phyloP scores from a whole-genome alignment of 1,140 invertebrate species.

The Anadara kagoshimensis region DNA sequence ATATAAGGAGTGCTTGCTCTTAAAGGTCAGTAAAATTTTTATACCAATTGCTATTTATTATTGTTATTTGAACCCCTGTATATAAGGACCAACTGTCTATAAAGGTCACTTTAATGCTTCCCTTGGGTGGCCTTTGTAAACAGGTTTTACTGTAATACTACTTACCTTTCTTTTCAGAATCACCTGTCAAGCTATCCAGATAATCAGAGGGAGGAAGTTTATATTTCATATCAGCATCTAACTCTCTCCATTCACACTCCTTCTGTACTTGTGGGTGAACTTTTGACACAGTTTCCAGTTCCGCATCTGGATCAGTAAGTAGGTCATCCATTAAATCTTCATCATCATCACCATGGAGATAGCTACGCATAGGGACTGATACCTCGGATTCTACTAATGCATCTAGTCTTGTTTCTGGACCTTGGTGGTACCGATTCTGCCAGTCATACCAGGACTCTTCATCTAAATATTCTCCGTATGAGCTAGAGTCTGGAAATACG shows the following conservation, averaged over 20 bases:
- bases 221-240: constrained; percentile 3
- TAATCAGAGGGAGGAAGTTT: too few relatives aligned
- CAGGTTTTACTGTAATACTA: too few relatives aligned
- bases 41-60: too few relatives aligned
- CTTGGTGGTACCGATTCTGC: constrained; percentile 59
- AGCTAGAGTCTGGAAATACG: constrained; percentile 59
- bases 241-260: constrained; percentile 22
- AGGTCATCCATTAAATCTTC: constrained; percentile 13
- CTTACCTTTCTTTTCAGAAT: too few relatives aligned
- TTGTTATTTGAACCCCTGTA: too few relatives aligned
- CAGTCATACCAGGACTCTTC: constrained; percentile 71
- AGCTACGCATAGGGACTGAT: constrained; percentile 11
- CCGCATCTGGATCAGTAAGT: constrained; percentile 42
- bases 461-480: constrained; percentile 68
- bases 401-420: constrained; percentile 38
- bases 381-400: constrained; percentile 35
- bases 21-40: too few relatives aligned
- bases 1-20: too few relatives aligned
- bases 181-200: too few relatives aligned
- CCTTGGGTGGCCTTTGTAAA: too few relatives aligned
- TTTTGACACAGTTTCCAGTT: constrained; percentile 34
- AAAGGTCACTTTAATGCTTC: too few relatives aligned
- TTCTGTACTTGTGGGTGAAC: constrained; percentile 27
- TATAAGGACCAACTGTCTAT: too few relatives aligned
- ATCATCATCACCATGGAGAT: constrained; percentile 3